Evolutionary conservation across 2,888 invertebrate genomes (phyloP).

Genomic region (Pterobdella sp.): DNA sequence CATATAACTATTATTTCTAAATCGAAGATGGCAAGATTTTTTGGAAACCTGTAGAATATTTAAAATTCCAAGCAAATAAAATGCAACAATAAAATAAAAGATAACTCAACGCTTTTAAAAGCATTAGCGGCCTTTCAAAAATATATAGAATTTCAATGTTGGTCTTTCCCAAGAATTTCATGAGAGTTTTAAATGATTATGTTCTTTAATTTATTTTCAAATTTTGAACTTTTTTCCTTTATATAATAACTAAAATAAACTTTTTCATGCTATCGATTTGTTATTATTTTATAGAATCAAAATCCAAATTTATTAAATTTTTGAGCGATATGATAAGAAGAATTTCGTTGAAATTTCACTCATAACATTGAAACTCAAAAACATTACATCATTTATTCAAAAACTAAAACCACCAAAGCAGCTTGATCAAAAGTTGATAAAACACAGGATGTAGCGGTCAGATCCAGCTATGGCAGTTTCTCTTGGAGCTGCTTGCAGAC

Average conservation of each 20-base stretch:
- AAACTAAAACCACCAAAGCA: background rate
- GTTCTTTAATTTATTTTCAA: no score
- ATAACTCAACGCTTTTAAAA: background rate
- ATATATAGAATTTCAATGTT: background rate
- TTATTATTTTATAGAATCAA: no score
- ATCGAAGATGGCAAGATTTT: background rate
- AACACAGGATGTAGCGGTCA: slow-evolving; percentile 62
- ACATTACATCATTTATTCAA: background rate
- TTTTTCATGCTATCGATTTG: no score
- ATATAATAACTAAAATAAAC: no score
- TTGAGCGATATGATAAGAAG: no score
- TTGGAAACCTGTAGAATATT: background rate
- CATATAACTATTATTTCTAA: background rate
- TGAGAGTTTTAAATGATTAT: no score
- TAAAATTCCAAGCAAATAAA: background rate
- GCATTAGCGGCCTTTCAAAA: background rate
- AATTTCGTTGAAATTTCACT: background rate
- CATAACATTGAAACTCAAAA: no score
- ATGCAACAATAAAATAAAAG: no score
- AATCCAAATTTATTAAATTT: no score
- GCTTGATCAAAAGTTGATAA: background rate
- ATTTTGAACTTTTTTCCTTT: no score
- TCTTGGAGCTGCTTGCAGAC: slow-evolving; percentile 86
- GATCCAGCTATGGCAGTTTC: slow-evolving; percentile 97
- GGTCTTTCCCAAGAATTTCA: no score